phyloP scores from a whole-genome alignment of 1,140 invertebrate genomes.

The Ganaspis sp. region DNA sequence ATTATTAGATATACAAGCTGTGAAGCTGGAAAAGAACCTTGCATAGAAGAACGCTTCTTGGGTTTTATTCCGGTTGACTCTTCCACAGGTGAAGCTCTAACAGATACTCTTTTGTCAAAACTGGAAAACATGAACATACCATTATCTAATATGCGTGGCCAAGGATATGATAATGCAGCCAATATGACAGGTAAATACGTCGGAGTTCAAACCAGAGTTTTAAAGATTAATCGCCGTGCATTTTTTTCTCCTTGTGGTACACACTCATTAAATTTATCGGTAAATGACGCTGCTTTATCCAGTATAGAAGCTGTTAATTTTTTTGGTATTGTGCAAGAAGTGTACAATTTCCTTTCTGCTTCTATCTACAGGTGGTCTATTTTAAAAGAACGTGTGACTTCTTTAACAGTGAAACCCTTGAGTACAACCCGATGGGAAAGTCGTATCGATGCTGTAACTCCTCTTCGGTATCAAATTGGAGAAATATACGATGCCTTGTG shows the following conservation, averaged over 20 bases:
- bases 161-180: background rate
- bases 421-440: slow-evolving; percentile 41
- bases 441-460: slow-evolving; percentile 33
- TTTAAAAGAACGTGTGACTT: background rate
- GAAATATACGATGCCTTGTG: slow-evolving; percentile 25
- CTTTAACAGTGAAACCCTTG: slow-evolving; percentile 33
- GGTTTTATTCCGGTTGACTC: background rate
- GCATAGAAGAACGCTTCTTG: background rate
- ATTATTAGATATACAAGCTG: background rate
- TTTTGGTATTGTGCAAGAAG: background rate
- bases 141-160: background rate
- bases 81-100: background rate
- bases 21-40: background rate
- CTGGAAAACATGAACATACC: background rate
- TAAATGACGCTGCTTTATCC: background rate
- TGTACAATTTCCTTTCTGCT: background rate
- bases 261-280: background rate
- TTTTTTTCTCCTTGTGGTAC: background rate
- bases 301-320: background rate
- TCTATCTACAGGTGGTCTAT: background rate
- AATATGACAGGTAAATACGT: background rate
- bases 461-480: slow-evolving; percentile 32
- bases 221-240: background rate
- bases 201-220: background rate
- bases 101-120: background rate